Conservation (phyloP, 2,888 invertebrate genomes). For the Acrobasis repandana region DNA sequence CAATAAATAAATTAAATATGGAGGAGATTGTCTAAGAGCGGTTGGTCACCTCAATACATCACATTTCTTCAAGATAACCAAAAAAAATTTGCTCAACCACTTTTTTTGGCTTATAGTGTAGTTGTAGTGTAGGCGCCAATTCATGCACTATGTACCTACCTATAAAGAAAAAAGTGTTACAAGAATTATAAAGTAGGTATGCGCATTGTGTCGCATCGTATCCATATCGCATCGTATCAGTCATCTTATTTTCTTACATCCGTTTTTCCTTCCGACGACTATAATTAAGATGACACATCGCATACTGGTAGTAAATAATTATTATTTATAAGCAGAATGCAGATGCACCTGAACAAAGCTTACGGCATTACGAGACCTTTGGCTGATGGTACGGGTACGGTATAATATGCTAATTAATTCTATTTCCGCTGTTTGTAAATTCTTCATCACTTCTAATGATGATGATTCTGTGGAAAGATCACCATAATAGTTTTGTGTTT, state of each 20-base stretch:
- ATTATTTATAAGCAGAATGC: slow-evolving; percentile 46
- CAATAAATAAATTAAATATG: too few relatives aligned
- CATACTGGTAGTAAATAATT: slow-evolving; percentile 42
- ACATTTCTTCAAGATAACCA: too few relatives aligned
- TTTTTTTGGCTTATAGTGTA: too few relatives aligned
- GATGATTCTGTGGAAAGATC: neutral
- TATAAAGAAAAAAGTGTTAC: too few relatives aligned
- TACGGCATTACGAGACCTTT: slow-evolving; percentile 31
- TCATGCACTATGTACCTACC: too few relatives aligned
- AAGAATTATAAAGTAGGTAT: too few relatives aligned
- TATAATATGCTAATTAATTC: slow-evolving; percentile 52
- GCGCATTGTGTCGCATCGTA: too few relatives aligned
- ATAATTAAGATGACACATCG: slow-evolving; percentile 43
- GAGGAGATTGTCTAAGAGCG: neutral
- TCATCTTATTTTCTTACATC: slow-evolving; percentile 18
- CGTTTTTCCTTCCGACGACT: slow-evolving; percentile 36
- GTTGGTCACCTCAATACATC: neutral
- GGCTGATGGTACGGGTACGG: slow-evolving; percentile 28
- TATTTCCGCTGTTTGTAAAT: slow-evolving; percentile 46
- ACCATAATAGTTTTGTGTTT: neutral
- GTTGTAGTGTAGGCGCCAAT: too few relatives aligned
- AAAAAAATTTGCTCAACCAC: too few relatives aligned
- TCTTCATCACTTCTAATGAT: slow-evolving; percentile 23
- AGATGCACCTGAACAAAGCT: slow-evolving; percentile 46
- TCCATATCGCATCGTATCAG: neutral